These are phyloP conservation scores for Pterostichus madidus DNA, from an alignment of 2,888 invertebrate genomes.

Conservation along the genomic window DNA sequence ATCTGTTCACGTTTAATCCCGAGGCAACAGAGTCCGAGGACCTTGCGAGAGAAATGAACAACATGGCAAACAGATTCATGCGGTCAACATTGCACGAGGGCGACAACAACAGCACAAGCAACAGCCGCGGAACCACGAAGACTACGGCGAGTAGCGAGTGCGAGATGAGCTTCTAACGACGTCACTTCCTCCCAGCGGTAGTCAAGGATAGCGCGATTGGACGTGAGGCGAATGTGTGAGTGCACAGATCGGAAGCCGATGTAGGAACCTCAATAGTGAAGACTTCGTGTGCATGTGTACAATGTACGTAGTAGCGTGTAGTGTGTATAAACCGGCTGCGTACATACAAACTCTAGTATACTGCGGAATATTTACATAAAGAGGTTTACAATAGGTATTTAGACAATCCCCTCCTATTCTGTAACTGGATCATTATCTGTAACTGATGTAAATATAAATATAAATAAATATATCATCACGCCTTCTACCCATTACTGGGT, in stretches of 20 bases:
- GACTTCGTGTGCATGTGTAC: conserved; percentile 2
- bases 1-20: conserved; percentile 1
- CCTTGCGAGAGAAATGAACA: neutral
- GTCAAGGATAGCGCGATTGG: conserved; percentile 63
- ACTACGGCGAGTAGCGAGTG: conserved; percentile 19
- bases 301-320: neutral
- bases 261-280: conserved; percentile 40
- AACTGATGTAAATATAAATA: too few relatives aligned
- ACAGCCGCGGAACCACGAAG: neutral
- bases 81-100: neutral
- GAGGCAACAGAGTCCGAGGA: neutral
- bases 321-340: conserved; percentile 8
- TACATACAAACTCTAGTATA: neutral
- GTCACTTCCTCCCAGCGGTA: conserved; percentile 65
- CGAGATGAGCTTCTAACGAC: conserved; percentile 61
- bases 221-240: conserved; percentile 41
- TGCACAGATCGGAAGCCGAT: conserved; percentile 47
- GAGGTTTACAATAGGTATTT: too few relatives aligned
- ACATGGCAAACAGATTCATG: neutral
- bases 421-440: too few relatives aligned
- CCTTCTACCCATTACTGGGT: too few relatives aligned
- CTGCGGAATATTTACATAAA: too few relatives aligned
- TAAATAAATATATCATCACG: too few relatives aligned
- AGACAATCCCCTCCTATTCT: too few relatives aligned
- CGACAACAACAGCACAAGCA: neutral